phyloP scores from a whole-genome alignment of 2,113 vertebrate genomes.

The Xenus cinereus region DNA sequence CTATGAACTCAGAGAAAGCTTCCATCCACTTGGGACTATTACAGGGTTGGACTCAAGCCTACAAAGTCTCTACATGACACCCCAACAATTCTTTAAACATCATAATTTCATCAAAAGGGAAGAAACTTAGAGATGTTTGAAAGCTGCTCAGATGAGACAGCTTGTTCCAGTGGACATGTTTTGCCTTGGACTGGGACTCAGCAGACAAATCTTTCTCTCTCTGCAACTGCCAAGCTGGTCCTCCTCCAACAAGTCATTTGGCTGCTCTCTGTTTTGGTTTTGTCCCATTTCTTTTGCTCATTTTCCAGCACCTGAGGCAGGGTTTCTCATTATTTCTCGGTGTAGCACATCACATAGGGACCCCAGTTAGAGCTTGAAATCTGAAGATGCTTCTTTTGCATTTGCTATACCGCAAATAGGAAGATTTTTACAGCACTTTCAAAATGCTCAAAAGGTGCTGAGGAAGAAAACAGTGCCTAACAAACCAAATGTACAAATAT shows the following conservation, averaged over 20 bases:
- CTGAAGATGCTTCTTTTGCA: background rate
- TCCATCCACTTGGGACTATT: background rate
- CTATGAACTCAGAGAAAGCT: background rate
- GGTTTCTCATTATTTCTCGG: background rate
- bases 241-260: background rate
- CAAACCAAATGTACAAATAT: background rate
- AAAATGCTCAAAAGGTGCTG: background rate
- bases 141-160: background rate
- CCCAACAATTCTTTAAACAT: background rate
- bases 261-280: background rate
- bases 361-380: background rate
- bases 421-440: background rate
- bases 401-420: background rate
- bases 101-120: background rate
- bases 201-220: background rate
- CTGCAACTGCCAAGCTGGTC: background rate
- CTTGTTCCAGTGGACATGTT: accelerated
- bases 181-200: background rate
- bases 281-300: background rate
- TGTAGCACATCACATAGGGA: background rate
- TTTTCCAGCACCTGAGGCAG: background rate
- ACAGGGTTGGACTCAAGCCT: background rate
- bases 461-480: background rate
- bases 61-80: background rate
- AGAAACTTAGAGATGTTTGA: background rate